Evolutionary conservation across 2,113 vertebrate species (phyloP), one percentile per base, ranked within the genome.

Genomic region (Phrynosoma platyrhinos): DNA sequence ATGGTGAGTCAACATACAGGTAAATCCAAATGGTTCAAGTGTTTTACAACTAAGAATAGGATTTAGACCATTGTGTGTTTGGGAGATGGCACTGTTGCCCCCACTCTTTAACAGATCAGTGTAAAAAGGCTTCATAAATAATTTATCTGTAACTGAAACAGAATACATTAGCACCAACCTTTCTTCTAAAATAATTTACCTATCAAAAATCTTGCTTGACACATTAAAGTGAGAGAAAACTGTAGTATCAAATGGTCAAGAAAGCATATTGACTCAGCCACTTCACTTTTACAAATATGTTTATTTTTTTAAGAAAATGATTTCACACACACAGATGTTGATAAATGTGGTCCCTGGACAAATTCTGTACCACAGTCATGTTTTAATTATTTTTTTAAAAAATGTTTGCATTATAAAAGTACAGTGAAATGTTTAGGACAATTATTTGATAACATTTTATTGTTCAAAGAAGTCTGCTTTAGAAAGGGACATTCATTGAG

Each of bases 381-480:
- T 14, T 62, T 62, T 62, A 18, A 6, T 18, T 36, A 47, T 47
- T 47, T 47, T 47, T 47, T 47, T 2, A 47, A 47, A 47, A 32
- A 85, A 87, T 2, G 92, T 91, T 30, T 85, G 88, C 53, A 71
- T 85, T 89, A 84, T 83, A 94, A 92, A 95, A 53, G 64, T 91
- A 94, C 83, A 92, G 87, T 32, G 92, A 95, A 94, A 94, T 75
- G 62, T 80, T 89, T 85, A 89, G 86, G 91, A 92, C 86, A 91
- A 87, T 85, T 90, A 66, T 77, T 9, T 69, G 91, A 12, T 84
- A 69, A 88, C 93, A 93, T 88, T 14, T 77, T 82, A 87, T 83
- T 86, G 91, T n/a, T 1, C 84, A 90, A 88, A 83, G 42, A 30
- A 47, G 42, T 80, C 71, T 52, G 58, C 27, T 40, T 81, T 89